Conservation (phyloP, 2,113 vertebrate genomes). For the Lethenteron reissneri region DNA sequence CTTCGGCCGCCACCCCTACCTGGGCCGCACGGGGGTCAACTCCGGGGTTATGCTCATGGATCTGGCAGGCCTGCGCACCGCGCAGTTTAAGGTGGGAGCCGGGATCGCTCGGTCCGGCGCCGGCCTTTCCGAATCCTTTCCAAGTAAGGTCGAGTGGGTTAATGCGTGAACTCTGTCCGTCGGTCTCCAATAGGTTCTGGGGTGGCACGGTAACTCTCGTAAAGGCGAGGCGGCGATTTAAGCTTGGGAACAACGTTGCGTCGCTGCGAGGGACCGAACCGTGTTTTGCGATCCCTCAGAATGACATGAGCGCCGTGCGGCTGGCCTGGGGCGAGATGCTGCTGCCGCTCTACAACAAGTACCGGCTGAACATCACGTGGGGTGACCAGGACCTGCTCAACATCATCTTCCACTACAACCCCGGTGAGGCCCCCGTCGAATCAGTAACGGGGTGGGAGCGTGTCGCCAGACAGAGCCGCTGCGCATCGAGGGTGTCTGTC, state of each 20-base stretch:
- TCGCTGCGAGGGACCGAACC: too few species aligned
- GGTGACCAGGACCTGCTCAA: slow-evolving; percentile 83
- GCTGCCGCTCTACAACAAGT: slow-evolving; percentile 69
- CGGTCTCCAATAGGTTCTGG: too few species aligned
- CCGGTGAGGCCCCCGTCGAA: slow-evolving; percentile 29
- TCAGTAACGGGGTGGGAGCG: not conserved
- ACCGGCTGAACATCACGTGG: slow-evolving; percentile 87
- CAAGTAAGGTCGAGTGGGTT: too few species aligned
- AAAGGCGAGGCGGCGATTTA: too few species aligned
- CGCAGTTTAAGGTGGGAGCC: slow-evolving; percentile 46
- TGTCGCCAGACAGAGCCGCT: too few species aligned
- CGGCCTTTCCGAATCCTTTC: too few species aligned
- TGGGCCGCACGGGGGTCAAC: slow-evolving; percentile 61
- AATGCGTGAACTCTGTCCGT: too few species aligned
- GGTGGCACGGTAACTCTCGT: too few species aligned
- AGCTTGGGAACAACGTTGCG: too few species aligned
- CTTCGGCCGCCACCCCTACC: slow-evolving; percentile 68
- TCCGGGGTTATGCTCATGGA: slow-evolving; percentile 94
- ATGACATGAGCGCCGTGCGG: slow-evolving; percentile 54
- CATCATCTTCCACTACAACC: slow-evolving; percentile 76
- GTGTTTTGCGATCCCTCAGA: slow-evolving; percentile 23
- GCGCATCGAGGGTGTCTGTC: too few species aligned
- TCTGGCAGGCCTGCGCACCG: slow-evolving; percentile 55
- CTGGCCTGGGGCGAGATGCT: slow-evolving; percentile 65
- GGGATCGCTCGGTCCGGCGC: too few species aligned